phyloP scores from a whole-genome alignment of 1,140 invertebrate species.

The Hyles euphorbiae region DNA sequence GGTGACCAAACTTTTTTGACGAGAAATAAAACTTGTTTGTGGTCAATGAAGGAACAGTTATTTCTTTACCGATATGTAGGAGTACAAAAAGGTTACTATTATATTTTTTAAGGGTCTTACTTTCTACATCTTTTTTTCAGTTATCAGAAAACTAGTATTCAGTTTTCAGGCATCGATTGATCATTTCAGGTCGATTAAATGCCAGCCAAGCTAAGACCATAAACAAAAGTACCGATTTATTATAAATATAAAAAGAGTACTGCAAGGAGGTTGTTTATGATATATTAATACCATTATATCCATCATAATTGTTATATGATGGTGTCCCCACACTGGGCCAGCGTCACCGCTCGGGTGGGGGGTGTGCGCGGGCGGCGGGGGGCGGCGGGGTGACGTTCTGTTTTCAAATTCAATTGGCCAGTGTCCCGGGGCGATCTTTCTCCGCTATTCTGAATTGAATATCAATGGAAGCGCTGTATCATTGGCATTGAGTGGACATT shows the following conservation, averaged over 20 bases:
- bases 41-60: no score
- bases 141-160: no score
- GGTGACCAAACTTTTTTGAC: slow-evolving; percentile 27
- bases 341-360: slow-evolving; percentile 5
- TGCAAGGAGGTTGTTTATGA: no score
- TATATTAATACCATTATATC: neutral
- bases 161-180: no score
- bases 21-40: neutral
- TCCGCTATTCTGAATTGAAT: slow-evolving; percentile 66
- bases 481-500: slow-evolving; percentile 27
- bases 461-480: slow-evolving; percentile 56
- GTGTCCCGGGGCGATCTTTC: slow-evolving; percentile 70
- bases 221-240: no score
- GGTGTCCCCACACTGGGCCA: slow-evolving; percentile 1
- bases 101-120: no score
- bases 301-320: neutral
- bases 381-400: slow-evolving; percentile 43
- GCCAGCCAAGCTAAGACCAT: no score
- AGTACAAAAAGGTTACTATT: no score
- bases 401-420: slow-evolving; percentile 71
- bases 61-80: no score
- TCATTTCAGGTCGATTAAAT: no score
- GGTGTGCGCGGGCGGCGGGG: slow-evolving; percentile 19
- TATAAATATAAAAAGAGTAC: no score
- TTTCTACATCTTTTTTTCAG: no score